Base-by-base conservation (phyloP, 2,888 invertebrate species). In the Drosophila cognata region DNA sequence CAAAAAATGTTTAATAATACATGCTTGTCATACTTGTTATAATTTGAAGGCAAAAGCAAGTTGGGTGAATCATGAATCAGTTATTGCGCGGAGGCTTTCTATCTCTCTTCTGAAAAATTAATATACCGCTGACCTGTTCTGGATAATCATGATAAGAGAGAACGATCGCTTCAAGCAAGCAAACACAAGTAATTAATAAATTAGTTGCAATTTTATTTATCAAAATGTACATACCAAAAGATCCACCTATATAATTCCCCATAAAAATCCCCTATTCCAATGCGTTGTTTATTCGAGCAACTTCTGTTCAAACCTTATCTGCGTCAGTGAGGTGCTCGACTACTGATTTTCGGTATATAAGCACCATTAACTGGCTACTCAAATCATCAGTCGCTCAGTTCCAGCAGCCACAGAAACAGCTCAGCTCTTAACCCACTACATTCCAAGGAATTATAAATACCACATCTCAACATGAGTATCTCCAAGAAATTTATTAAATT, bases 391-490 rank as follows among this genome's bases (percentile, higher is more conserved):
- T 73, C 66, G 21, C 43, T 50, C 62, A 71, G 33, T 46, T 16
- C 2, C 60, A 68, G 21, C 53, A 66, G 18, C 57, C 11, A n/a
- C 11, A 61, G 16, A n/a, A 56, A 33, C 50, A 51, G 16, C 56
- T 65, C 10, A 11, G 62, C 1, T 43, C 3, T 18, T 16, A n/a
- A 16, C 18, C 46, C 25, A 33, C 11, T 3, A 18, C 0, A 5
- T 50, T 65, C 46, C 21, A 53, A 57, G 48, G 57, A 57, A 57
- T 60, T 56, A 5, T 18, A 16, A 10, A 35, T 16, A 52, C 33
- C 6, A 36, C 18, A 38, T 31, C 4, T 52, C 28, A 79, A 61
- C n/a, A 85, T 87, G 88, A 88, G 88, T 51, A 83, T 83, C 61
- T 53, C 74, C 56, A 81, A 77, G 70, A 13, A 21, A 21, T 21